phyloP scores from a whole-genome alignment of 1,140 invertebrate genomes.

The Limonius californicus region DNA sequence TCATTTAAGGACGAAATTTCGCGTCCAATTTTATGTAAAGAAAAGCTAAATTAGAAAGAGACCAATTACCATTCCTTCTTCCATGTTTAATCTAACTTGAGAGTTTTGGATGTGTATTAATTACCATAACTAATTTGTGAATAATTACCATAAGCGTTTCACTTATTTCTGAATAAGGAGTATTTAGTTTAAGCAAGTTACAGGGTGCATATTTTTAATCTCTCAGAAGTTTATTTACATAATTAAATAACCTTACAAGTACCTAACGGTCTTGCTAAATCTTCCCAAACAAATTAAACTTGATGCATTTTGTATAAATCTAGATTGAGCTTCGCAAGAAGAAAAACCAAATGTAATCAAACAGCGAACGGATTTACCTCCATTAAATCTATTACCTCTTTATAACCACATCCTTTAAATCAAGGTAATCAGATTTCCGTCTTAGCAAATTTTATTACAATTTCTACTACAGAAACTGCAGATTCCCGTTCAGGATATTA shows the following conservation, averaged over 20 bases:
- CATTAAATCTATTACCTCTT: too few relatives aligned
- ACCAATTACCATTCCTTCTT: not conserved
- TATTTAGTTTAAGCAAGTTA: not conserved
- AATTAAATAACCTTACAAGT: slow-evolving; percentile 1
- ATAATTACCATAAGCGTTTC: slow-evolving; percentile 9
- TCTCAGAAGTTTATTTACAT: not conserved
- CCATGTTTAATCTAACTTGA: slow-evolving; percentile 5
- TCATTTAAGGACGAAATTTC: slow-evolving; percentile 4
- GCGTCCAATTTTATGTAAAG: not conserved
- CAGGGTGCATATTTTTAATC: slow-evolving; percentile 1
- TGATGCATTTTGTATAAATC: too few relatives aligned
- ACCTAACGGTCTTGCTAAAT: not conserved
- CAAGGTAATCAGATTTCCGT: too few relatives aligned
- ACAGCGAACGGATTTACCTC: too few relatives aligned
- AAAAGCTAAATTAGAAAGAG: slow-evolving; percentile 9
- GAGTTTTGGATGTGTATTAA: not conserved
- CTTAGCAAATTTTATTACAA: too few relatives aligned
- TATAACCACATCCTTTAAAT: too few relatives aligned
- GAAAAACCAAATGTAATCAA: too few relatives aligned
- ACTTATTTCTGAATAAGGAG: slow-evolving; percentile 7
- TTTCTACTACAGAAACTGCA: too few relatives aligned
- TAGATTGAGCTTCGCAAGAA: too few relatives aligned
- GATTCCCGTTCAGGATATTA: too few relatives aligned
- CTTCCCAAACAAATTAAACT: too few relatives aligned
- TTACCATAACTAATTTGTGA: slow-evolving; percentile 12